A percentile compares a stretch with the other conserved stretches of the same genome.
Evolutionary conservation across 2,888 invertebrate species (phyloP).

Genomic region (Desoria tigrina): DNA sequence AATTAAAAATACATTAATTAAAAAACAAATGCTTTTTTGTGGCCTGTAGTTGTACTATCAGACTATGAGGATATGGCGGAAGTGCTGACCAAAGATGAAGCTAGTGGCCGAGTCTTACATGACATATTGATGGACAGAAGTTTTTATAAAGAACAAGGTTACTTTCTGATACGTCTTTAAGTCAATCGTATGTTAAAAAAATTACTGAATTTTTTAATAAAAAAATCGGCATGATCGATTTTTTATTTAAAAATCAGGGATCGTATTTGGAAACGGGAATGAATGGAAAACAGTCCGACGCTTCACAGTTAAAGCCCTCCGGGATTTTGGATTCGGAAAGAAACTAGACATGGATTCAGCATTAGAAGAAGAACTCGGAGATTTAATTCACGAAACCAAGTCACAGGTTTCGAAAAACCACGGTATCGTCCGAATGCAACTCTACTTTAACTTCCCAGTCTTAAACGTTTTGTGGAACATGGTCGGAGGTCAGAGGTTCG

Average conservation of each 20-base stretch:
- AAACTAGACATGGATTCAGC: conserved; percentile 19
- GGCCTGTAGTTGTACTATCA: conserved; percentile 28
- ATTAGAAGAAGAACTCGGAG: conserved; percentile 28
- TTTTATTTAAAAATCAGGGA: conserved; percentile 19
- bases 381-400: conserved; percentile 23
- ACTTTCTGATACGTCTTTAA: too few species aligned
- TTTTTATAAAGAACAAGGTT: conserved; percentile 10
- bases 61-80: conserved; percentile 20
- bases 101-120: conserved; percentile 23
- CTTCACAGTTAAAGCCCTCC: conserved; percentile 38
- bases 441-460: conserved; percentile 29
- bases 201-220: too few species aligned
- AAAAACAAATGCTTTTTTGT: too few species aligned
- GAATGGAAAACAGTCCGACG: conserved; percentile 45
- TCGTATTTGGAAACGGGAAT: conserved; percentile 40
- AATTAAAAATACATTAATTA: too few species aligned
- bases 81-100: conserved; percentile 23
- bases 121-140: conserved; percentile 17
- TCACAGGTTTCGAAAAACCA: background rate
- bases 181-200: too few species aligned
- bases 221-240: too few species aligned
- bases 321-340: conserved; percentile 30
- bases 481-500: conserved; percentile 27
- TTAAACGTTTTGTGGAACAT: conserved; percentile 35
- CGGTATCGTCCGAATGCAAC: background rate